Evolutionary conservation across 2,888 invertebrate genomes (phyloP).

Genomic region (Lasioglossum figueresi): DNA sequence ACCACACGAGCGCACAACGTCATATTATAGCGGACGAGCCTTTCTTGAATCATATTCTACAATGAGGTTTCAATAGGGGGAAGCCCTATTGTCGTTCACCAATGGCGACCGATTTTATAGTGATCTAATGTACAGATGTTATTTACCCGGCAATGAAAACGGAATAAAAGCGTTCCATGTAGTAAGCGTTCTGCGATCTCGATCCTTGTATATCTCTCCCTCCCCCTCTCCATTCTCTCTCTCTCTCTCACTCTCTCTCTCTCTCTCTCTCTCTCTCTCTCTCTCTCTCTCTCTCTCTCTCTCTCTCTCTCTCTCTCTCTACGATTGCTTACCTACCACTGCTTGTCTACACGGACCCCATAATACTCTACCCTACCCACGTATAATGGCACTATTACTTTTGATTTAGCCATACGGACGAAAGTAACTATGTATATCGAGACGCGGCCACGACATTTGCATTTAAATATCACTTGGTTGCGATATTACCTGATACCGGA

Average conservation of each 20-base stretch:
- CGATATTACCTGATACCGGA: constrained; percentile 8
- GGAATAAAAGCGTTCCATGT: constrained; percentile 79
- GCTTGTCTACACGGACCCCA: constrained; percentile 27
- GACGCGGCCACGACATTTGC: constrained; percentile 32
- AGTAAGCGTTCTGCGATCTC: constrained; percentile 75
- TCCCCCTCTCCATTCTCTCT: constrained; percentile 48
- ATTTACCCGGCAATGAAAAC: constrained; percentile 81
- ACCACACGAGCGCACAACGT: constrained; percentile 64
- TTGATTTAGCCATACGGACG: constrained; percentile 51
- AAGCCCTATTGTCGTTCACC: constrained; percentile 77
- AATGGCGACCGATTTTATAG: constrained; percentile 81
- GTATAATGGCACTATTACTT: constrained; percentile 50
- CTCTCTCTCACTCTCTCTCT: background rate
- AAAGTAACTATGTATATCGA: constrained; percentile 45
- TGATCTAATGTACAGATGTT: constrained; percentile 83
- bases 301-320: background rate
- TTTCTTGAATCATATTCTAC: constrained; percentile 80
- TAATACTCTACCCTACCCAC: constrained; percentile 12
- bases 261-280: background rate
- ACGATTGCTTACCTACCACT: constrained; percentile 46
- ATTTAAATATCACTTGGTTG: constrained; percentile 24
- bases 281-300: constrained; percentile 48
- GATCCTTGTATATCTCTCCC: constrained; percentile 74
- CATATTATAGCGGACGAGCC: constrained; percentile 71
- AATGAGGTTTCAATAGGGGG: constrained; percentile 79